These are phyloP conservation scores for Somateria mollissima DNA, from an alignment of 2,797 vertebrate species.

Conservation along the genomic window DNA sequence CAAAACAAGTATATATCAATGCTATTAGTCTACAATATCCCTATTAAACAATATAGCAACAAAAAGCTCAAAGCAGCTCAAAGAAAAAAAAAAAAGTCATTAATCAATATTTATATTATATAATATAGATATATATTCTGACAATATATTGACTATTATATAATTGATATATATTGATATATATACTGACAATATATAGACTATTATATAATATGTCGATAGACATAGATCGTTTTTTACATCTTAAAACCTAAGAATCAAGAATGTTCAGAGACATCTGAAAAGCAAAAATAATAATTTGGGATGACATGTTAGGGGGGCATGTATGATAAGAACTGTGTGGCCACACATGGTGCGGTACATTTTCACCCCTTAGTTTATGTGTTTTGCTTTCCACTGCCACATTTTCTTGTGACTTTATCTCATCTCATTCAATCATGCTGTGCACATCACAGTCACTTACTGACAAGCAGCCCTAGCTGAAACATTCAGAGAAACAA, in stretches of 20 bases:
- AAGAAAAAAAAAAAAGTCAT: not conserved
- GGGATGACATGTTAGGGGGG: not conserved
- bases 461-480: constrained; percentile 76
- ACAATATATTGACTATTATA: too few relatives aligned
- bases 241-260: not conserved
- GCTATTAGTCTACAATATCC: not conserved
- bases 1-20: not conserved
- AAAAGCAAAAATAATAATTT: constrained; percentile 22
- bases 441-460: constrained; percentile 75
- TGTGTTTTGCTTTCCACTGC: constrained; percentile 70
- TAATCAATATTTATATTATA: too few relatives aligned
- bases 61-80: not conserved
- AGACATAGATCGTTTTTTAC: not conserved
- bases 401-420: constrained; percentile 76
- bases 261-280: not conserved
- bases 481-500: constrained; percentile 74
- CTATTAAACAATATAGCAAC: not conserved
- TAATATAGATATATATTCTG: too few relatives aligned
- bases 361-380: constrained; percentile 61
- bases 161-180: too few relatives aligned
- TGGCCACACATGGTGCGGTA: constrained; percentile 69
- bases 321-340: not conserved
- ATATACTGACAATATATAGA: too few relatives aligned
- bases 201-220: too few relatives aligned
- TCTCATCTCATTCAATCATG: constrained; percentile 77